Percentiles rank a stretch among this genome's conserved stretches.
These are phyloP conservation scores for Marmota flaviventris DNA, from an alignment of 2,113 vertebrate genomes.

Conservation along the genomic window DNA sequence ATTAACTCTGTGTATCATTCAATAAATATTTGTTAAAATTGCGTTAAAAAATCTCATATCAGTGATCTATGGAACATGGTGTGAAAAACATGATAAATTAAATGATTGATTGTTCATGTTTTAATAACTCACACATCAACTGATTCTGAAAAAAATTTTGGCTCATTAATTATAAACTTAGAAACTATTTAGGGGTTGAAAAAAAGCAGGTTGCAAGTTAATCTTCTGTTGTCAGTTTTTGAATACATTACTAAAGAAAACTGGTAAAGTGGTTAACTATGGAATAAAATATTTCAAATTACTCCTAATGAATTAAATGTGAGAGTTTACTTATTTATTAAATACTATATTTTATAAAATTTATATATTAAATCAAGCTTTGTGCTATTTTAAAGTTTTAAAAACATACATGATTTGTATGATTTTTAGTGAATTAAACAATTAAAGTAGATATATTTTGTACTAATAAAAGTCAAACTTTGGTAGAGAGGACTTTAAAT, in stretches of 20 bases:
- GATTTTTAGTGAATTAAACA: neutral
- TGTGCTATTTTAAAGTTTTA: neutral
- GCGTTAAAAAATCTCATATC: constrained; percentile 58
- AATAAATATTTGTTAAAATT: constrained; percentile 66
- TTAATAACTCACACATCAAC: constrained; percentile 64
- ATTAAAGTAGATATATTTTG: neutral
- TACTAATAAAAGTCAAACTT: neutral
- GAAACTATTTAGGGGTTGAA: neutral
- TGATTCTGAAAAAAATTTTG: constrained; percentile 61
- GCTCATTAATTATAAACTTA: constrained; percentile 80
- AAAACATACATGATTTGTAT: neutral
- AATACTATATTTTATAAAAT: neutral
- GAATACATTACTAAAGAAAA: constrained; percentile 59
- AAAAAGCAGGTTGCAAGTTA: constrained; percentile 52
- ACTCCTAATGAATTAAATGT: neutral
- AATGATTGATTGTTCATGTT: constrained; percentile 77
- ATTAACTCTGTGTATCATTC: constrained; percentile 52
- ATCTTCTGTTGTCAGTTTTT: constrained; percentile 72
- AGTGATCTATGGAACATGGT: constrained; percentile 64
- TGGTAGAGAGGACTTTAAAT: neutral
- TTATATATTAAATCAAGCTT: neutral
- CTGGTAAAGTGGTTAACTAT: constrained; percentile 23
- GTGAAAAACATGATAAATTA: constrained; percentile 77
- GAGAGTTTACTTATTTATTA: constrained; percentile 27
- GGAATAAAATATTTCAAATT: constrained; percentile 57